Conservation (phyloP, 2,113 vertebrate genomes). For the Triplophysa siluroides region DNA sequence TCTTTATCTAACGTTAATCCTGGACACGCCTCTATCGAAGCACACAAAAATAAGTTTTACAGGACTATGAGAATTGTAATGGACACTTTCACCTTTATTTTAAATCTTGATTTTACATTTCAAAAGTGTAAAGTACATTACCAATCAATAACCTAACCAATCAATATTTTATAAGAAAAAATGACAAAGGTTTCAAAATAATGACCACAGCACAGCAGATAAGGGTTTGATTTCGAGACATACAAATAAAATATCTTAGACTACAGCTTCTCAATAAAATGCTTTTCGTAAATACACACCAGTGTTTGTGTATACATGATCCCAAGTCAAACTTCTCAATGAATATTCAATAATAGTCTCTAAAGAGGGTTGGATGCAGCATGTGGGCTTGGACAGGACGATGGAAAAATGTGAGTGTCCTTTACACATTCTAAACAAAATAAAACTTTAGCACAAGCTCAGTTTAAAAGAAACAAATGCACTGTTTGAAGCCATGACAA, state of each 20-base stretch:
- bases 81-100: not conserved
- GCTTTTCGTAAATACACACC: not conserved
- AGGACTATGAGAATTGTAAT: not conserved
- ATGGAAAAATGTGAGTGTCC: not conserved
- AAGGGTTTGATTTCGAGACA: too few relatives aligned
- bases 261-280: not conserved
- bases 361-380: too few relatives aligned
- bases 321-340: not conserved
- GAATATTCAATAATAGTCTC: not conserved
- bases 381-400: not conserved
- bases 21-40: not conserved
- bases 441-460: not conserved
- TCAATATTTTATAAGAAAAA: too few relatives aligned
- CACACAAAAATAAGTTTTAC: not conserved
- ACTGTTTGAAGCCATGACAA: not conserved
- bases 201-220: not conserved
- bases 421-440: too few relatives aligned
- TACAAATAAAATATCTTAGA: too few relatives aligned
- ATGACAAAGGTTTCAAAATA: not conserved
- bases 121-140: not conserved
- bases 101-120: not conserved
- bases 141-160: not conserved
- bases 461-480: not conserved
- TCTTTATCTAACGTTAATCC: not conserved
- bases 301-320: slow-evolving; percentile 22